A percentile compares a stretch with the other conserved stretches of the same genome.
Evolutionary conservation across 2,113 vertebrate genomes (phyloP).

Genomic region (Nycticebus coucang): DNA sequence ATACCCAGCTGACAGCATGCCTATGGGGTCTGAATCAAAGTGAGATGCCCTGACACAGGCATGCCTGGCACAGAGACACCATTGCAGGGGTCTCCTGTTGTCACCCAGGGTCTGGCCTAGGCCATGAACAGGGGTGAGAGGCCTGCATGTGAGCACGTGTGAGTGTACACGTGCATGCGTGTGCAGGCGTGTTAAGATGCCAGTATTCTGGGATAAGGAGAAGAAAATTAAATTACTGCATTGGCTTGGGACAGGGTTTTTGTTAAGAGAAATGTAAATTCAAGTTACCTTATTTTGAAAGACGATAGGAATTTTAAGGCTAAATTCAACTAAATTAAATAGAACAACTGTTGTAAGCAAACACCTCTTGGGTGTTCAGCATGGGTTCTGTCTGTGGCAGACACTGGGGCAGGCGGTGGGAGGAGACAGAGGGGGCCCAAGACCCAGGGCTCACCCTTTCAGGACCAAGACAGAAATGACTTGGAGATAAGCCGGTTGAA

Average conservation of each 20-base stretch:
- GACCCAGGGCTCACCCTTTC: not conserved
- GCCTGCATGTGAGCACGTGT: not conserved
- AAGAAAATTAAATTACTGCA: not conserved
- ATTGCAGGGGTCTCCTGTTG: accelerated
- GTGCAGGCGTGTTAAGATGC: not conserved
- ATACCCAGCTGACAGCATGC: not conserved
- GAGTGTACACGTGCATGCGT: not conserved
- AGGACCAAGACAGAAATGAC: not conserved
- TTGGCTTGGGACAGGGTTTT: not conserved
- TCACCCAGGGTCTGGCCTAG: not conserved
- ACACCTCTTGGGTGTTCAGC: not conserved
- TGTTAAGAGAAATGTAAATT: not conserved
- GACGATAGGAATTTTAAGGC: not conserved
- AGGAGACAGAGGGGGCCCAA: not conserved
- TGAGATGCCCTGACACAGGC: accelerated
- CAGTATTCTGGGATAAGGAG: not conserved
- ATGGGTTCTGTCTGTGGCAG: not conserved
- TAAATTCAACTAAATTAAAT: not conserved
- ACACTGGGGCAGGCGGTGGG: not conserved
- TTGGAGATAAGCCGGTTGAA: not conserved
- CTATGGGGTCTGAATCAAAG: not conserved
- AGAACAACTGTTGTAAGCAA: not conserved
- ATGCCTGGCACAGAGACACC: not conserved
- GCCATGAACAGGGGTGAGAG: not conserved
- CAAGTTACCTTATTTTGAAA: not conserved